Evolutionary conservation across 1,140 invertebrate species (phyloP), one percentile per base, ranked within the genome.

Genomic region (Aphelenchoides avenae): DNA sequence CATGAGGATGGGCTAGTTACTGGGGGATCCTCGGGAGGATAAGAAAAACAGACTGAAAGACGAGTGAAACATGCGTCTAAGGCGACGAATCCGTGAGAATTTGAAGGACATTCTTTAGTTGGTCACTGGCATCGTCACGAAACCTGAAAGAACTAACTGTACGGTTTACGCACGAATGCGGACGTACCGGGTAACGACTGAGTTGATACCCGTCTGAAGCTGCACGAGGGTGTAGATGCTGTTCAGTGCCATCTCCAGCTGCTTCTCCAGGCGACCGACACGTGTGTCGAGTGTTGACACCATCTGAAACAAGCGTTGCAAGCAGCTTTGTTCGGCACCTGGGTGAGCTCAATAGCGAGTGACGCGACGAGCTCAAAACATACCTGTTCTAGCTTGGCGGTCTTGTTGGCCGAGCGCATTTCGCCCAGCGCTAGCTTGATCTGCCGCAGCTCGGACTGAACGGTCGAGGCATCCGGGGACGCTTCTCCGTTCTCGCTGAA

Each of bases 211-310:
- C 0, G 71, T 77, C 43, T 75, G 72, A 13, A 75, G 57, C 47
- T 76, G 72, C 3, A 70, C 67, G 4, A 71, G 43, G 26, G 59
- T 76, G 44, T 74, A 76, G 30, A 74, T 73, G 20, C 36, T 62
- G 56, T 75, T 77, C 3, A 75, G 30, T n/a, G 71, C 72, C 66
- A 75, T 75, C 48, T 75, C 73, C 42, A 75, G 18, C 24, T 76
- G 72, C 47, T 75, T 75, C 44, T 75, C 73, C n/a, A 75, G 46
- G 11, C 66, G 36, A 11, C 47, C 59, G 20, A 75, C 61, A 24
- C 73, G 68, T 7, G 49, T 30, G 42, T 75, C 73, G 3, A 75
- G 29, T 1, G 33, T 41, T 1, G 24, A 53, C 1, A 76, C 34
- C 29, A 61, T 44, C 65, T 75, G 54, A 40, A 75, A 51, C 4